These are phyloP conservation scores for Xiphorhynchus elegans DNA, from an alignment of 2,113 vertebrate species.

Conservation along the genomic window DNA sequence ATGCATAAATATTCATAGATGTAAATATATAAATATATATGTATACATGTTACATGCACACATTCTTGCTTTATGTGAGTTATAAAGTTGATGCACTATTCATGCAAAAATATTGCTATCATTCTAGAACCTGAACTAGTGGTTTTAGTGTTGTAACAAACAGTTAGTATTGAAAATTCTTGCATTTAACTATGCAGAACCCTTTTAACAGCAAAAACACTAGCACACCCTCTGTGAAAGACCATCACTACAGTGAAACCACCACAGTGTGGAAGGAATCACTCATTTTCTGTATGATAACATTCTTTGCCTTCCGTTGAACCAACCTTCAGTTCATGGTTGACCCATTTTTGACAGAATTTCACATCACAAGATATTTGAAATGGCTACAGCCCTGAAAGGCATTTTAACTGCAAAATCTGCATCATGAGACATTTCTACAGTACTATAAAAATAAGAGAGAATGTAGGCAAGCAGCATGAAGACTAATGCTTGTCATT, in stretches of 20 bases:
- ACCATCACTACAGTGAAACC: neutral
- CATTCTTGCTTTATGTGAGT: neutral
- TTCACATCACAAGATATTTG: constrained; percentile 19
- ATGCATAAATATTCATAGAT: neutral
- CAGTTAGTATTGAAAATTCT: neutral
- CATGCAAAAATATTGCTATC: neutral
- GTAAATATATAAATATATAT: neutral
- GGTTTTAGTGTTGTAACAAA: neutral
- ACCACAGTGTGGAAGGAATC: constrained; percentile 10
- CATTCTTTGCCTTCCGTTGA: constrained; percentile 16
- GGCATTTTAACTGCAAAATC: constrained; percentile 26
- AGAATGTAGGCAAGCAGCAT: neutral
- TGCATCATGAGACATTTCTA: neutral
- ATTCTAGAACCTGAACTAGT: neutral
- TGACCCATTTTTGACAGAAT: constrained; percentile 67
- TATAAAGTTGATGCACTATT: neutral
- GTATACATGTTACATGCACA: neutral
- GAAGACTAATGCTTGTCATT: neutral
- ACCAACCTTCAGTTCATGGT: constrained; percentile 57
- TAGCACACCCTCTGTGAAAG: neutral
- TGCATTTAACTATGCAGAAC: neutral
- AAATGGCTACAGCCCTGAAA: constrained; percentile 36
- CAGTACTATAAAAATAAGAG: neutral
- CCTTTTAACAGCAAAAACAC: neutral
- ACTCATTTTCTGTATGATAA: constrained; percentile 27